phyloP scores from a whole-genome alignment of 2,113 vertebrate species.

The Pituophis catenifer region DNA sequence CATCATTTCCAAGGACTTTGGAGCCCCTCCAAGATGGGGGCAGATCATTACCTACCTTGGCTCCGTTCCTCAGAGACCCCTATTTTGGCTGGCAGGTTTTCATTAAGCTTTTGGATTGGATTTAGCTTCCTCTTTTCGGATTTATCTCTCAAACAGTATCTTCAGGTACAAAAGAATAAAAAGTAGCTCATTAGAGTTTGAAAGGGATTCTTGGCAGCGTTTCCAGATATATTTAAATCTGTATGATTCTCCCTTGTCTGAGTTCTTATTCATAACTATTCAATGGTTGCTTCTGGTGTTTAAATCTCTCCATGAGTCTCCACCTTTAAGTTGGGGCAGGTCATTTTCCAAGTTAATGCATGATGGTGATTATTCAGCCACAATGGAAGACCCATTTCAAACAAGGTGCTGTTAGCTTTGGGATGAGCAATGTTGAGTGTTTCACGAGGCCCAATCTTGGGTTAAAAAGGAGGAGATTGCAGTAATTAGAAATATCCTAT shows the following conservation, averaged over 20 bases:
- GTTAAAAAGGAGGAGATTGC: not conserved
- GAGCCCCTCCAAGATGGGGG: not conserved
- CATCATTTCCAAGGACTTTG: not conserved
- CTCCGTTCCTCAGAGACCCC: not conserved
- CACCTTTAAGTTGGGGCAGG: not conserved
- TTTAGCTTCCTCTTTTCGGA: not conserved
- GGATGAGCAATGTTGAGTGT: not conserved
- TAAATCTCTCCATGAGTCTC: not conserved
- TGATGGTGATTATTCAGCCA: not conserved
- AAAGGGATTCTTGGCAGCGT: not conserved
- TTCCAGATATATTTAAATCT: not conserved
- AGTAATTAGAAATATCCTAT: not conserved
- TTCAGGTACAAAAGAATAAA: slow-evolving; percentile 7
- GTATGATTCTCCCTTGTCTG: not conserved
- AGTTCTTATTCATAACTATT: not conserved
- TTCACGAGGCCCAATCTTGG: not conserved
- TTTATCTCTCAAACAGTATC: not conserved
- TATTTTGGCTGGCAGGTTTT: not conserved
- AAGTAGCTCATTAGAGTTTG: not conserved
- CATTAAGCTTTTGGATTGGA: not conserved
- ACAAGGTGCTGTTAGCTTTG: not conserved
- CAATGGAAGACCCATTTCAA: not conserved
- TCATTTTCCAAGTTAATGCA: slow-evolving; percentile 20
- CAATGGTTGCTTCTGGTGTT: not conserved
- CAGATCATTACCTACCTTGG: no score